Evolutionary conservation across 2,113 vertebrate species (phyloP).

Genomic region (Lethenteron camtschaticum): DNA sequence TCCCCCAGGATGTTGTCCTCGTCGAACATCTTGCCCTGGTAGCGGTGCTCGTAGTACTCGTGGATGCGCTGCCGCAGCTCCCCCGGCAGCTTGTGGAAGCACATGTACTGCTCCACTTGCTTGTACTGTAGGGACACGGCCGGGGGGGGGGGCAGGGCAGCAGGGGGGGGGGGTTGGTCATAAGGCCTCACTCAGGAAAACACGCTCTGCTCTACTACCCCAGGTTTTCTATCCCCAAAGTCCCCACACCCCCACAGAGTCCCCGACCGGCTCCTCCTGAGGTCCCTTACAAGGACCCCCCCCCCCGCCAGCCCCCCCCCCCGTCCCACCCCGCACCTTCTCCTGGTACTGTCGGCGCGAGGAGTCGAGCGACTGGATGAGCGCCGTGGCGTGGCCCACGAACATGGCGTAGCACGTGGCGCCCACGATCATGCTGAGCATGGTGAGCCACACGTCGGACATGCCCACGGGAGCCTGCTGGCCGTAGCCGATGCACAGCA

Average conservation of each 20-base stretch:
- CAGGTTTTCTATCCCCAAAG: no score
- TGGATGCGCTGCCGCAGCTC: slow-evolving; percentile 93
- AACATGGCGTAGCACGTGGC: slow-evolving; percentile 93
- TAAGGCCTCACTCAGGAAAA: no score
- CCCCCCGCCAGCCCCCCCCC: accelerated
- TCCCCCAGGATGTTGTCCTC: slow-evolving; percentile 93
- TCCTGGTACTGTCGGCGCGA: slow-evolving; percentile 73
- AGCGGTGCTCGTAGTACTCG: slow-evolving; percentile 87
- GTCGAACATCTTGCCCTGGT: slow-evolving; percentile 98
- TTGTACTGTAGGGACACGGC: slow-evolving; percentile 41
- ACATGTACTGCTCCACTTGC: slow-evolving; percentile 99
- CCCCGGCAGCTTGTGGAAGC: slow-evolving; percentile 83
- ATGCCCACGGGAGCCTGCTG: slow-evolving; percentile 82
- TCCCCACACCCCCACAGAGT: not conserved
- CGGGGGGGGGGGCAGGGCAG: no score
- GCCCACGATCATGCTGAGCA: slow-evolving; percentile 96
- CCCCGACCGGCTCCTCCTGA: accelerated
- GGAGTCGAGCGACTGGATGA: slow-evolving; percentile 73
- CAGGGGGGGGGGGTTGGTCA: no score
- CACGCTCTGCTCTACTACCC: no score
- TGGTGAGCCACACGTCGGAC: slow-evolving; percentile 94
- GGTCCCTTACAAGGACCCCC: accelerated
- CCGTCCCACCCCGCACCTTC: slow-evolving; percentile 30
- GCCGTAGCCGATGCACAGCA: slow-evolving; percentile 89
- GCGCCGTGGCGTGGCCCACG: slow-evolving; percentile 63